Evolutionary conservation across 2,888 invertebrate species (phyloP), one percentile per base, ranked within the genome.

Genomic region (Xylota sylvarum): DNA sequence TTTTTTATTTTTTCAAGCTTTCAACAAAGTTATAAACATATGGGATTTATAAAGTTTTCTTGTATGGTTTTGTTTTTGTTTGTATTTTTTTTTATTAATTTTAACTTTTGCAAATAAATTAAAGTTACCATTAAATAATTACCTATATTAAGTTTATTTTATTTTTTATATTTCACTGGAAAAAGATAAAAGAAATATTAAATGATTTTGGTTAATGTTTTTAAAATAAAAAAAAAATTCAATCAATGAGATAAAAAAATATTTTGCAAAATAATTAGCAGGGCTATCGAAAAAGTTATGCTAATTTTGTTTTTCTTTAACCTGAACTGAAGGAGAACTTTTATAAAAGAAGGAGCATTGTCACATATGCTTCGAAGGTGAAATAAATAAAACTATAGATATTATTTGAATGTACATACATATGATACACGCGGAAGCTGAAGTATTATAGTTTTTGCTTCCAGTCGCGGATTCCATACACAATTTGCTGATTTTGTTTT

Each of bases 61-160:
- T 76, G 43, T 80, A 50, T 62, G 65, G 30, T 80, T 60, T 64
- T 35, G 10, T 43, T 52, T 74, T 74, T 65, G 43, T 32, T 80
- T 35, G 4, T 35, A 9, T 35, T 40, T 67, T 74, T 74, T 58
- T 35, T 43, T 80, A 32, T 67, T 74, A 74, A 52, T 40, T 43
- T 73, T 60, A 52, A 73, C 52, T 56, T 74, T 67, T 43, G 84
- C 64, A 85, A 80, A 85, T 85, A 85, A 85, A 80, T 85, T 80
- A 85, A 80, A 79, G 76, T 74, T 70, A 80, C 64, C 40, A 76
- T 76, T 85, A 76, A 85, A 76, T 85, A 85, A 80, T 80, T 80
- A 85, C 76, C 85, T 85, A 85, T 55, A 46, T 85, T 80, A 72
- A 72, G 78, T 72, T 23, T 80, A 56, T 73, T 43, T 56, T 23